A percentile compares a stretch with the other conserved stretches of the same genome.
Evolutionary conservation across 2,888 invertebrate species (phyloP).

Genomic region (Troides aeacus): DNA sequence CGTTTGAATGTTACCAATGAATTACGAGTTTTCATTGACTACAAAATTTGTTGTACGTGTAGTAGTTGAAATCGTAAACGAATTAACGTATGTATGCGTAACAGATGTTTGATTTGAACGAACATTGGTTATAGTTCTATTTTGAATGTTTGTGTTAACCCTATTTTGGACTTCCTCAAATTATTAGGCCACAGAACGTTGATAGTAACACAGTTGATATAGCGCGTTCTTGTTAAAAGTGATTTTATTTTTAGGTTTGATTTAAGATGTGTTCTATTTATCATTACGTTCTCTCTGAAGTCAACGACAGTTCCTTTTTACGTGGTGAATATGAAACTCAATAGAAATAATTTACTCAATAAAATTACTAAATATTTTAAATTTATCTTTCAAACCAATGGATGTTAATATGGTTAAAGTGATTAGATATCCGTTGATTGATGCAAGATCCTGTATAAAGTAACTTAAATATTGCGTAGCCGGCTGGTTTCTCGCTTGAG

Average conservation of each 20-base stretch:
- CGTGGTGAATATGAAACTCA: no score
- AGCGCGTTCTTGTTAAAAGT: conserved; percentile 44
- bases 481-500: conserved; percentile 20
- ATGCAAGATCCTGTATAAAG: conserved; percentile 26
- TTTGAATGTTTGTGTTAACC: conserved; percentile 7
- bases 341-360: background rate
- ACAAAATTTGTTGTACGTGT: background rate
- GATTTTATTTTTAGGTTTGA: background rate
- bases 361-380: background rate
- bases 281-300: no score
- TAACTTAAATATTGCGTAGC: conserved; percentile 23
- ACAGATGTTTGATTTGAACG: background rate
- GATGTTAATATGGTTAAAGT: conserved; percentile 14
- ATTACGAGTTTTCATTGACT: background rate
- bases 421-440: conserved; percentile 18
- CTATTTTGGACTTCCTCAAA: conserved; percentile 10
- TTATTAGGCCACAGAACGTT: conserved; percentile 38
- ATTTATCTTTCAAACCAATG: background rate
- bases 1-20: no score
- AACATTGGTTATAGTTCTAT: background rate
- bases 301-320: no score
- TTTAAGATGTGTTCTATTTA: no score
- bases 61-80: background rate
- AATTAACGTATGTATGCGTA: background rate
- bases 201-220: conserved; percentile 51